Evolutionary conservation across 2,113 vertebrate genomes (phyloP), one percentile per base, ranked within the genome.

Genomic region (Mesoclemmys tuberculata): DNA sequence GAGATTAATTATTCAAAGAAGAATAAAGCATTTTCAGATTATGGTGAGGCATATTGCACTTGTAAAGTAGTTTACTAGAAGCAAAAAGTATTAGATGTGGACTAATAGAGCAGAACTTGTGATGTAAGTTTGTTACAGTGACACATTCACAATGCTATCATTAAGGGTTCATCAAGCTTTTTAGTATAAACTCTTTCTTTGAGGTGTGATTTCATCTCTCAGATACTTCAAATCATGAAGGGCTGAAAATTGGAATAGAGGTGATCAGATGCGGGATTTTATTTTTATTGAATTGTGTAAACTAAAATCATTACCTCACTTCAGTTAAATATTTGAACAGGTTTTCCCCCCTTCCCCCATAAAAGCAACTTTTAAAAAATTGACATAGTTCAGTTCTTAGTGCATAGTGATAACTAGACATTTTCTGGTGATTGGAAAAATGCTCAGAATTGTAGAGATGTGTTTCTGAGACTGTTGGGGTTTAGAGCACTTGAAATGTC

Each of bases 131-230:
- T 82, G 5, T 2, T 52, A 5, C 18, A 58, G 4, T 38, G 38
- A 55, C 31, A 2, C 4, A 0, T 19, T 88, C 81, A 41, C n/a
- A 46, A 8, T 5, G 2, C 54, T 54, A 22, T 2, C 22, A 46
- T 10, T 48, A 71, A 58, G 5, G 38, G 2, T 49, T 16, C 12
- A 44, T 51, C 16, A 5, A 13, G 38, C 3, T 10, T 44, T 61
- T 31, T 82, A 38, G 24, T 55, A 79, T 24, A 52, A 56, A 74
- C 4, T 38, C 24, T 2, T 4, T 1, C 0, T 77, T 52, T 41
- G 58, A 77, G 44, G 22, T 64, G 10, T 79, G 51, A 41, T 64
- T 81, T 74, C 8, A 61, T 54, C 6, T 5, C 80, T 80, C 16
- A 64, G 26, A 83, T 24, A 5, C 2, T 19, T 24, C 18, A 16